These are phyloP conservation scores for Epinephelus coioides DNA, from an alignment of 2,797 vertebrate genomes.

Conservation along the genomic window DNA sequence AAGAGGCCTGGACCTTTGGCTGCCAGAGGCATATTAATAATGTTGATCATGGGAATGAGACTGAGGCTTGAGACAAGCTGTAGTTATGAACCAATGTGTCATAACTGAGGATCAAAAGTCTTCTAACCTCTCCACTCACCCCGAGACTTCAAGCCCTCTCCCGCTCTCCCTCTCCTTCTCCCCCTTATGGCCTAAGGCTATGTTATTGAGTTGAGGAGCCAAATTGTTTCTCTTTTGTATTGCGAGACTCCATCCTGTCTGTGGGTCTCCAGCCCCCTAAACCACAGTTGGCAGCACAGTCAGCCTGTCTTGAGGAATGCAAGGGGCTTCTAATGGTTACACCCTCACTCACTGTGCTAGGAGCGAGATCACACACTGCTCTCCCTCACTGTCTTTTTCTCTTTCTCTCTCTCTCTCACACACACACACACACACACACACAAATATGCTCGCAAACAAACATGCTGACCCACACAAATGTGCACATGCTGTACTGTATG, in stretches of 20 bases:
- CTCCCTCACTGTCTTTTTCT: slow-evolving; percentile 56
- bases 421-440: slow-evolving; percentile 35
- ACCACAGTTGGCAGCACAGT: slow-evolving; percentile 88
- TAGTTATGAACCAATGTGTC: slow-evolving; percentile 82
- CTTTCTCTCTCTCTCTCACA: slow-evolving; percentile 16
- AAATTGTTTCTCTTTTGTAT: slow-evolving; percentile 89
- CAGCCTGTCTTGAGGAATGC: slow-evolving; percentile 85
- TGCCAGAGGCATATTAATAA: slow-evolving; percentile 81
- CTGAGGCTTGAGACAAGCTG: slow-evolving; percentile 73
- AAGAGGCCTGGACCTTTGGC: slow-evolving; percentile 75
- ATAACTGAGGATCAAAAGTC: slow-evolving; percentile 84
- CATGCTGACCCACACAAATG: slow-evolving; percentile 51
- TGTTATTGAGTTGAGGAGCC: slow-evolving; percentile 86
- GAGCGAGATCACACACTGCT: slow-evolving; percentile 72
- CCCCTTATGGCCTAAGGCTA: slow-evolving; percentile 77
- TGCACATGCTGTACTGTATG: slow-evolving; percentile 33
- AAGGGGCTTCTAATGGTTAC: slow-evolving; percentile 85
- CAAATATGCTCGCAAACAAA: slow-evolving; percentile 76
- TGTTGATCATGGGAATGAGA: slow-evolving; percentile 83
- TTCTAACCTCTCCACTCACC: slow-evolving; percentile 79
- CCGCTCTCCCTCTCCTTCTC: slow-evolving; percentile 60
- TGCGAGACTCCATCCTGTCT: slow-evolving; percentile 90
- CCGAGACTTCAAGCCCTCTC: slow-evolving; percentile 70
- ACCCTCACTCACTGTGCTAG: slow-evolving; percentile 78
- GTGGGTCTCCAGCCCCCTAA: slow-evolving; percentile 88